Evolutionary conservation across 2,113 vertebrate species (phyloP).

Genomic region (Puntigrus tetrazona): DNA sequence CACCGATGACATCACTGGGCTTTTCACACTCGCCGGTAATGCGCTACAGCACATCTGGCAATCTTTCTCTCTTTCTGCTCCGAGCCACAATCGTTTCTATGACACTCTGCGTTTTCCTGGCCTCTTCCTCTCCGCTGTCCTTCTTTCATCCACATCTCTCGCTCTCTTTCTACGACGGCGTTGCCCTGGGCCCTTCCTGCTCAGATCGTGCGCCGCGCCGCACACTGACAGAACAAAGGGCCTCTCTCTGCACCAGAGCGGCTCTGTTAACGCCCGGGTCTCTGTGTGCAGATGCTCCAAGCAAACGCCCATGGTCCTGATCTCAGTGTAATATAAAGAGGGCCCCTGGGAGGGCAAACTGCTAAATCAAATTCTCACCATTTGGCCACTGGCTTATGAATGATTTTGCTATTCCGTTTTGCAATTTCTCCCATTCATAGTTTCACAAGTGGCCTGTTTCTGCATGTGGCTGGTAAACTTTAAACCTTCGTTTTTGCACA

Average conservation of each 20-base stretch:
- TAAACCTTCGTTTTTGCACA: neutral
- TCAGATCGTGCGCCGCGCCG: neutral
- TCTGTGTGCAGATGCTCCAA: conserved; percentile 11
- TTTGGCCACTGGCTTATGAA: neutral
- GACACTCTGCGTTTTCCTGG: neutral
- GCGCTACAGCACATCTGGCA: conserved; percentile 15
- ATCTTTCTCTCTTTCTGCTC: conserved; percentile 13
- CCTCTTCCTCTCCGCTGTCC: conserved; percentile 22
- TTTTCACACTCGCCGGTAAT: conserved; percentile 7
- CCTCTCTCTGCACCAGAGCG: neutral
- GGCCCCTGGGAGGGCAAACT: conserved; percentile 32
- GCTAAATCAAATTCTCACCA: conserved; percentile 20
- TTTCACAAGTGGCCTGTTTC: neutral
- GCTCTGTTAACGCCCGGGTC: conserved; percentile 17
- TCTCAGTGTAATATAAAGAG: conserved; percentile 48
- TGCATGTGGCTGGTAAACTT: neutral
- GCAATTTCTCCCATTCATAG: neutral
- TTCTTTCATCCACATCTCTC: conserved; percentile 22
- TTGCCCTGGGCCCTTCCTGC: conserved; percentile 49
- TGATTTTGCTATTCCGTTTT: neutral
- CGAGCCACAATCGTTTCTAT: conserved; percentile 12
- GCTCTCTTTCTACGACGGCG: conserved; percentile 12
- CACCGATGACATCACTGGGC: conserved; percentile 5
- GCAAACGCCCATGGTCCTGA: conserved; percentile 37
- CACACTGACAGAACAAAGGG: conserved; percentile 45